A percentile compares a stretch with the other conserved stretches of the same genome.
phyloP scores from a whole-genome alignment of 2,888 invertebrate genomes.

The Ochropleura plecta region DNA sequence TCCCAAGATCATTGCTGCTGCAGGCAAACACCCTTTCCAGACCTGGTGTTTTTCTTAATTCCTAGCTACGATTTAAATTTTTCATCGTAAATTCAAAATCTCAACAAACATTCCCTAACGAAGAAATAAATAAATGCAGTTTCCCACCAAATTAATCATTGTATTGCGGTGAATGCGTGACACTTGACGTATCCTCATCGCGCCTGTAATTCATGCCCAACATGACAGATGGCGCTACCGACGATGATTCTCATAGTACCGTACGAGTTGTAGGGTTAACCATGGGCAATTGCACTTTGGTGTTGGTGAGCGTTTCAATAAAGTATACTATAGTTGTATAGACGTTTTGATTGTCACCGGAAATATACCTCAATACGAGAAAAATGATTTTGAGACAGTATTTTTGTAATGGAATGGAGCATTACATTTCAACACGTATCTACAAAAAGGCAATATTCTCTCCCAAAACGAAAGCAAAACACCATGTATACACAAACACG shows the following conservation, averaged over 20 bases:
- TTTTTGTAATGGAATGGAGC: neutral
- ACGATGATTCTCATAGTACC: slow-evolving; percentile 16
- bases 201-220: slow-evolving; percentile 35
- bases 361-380: neutral
- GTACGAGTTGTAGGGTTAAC: slow-evolving; percentile 16
- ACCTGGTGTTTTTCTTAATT: too few relatives aligned
- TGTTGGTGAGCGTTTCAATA: neutral
- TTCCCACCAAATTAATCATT: slow-evolving; percentile 43
- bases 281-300: neutral
- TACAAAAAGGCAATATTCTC: neutral
- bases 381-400: neutral
- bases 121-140: slow-evolving; percentile 40
- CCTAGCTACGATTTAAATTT: neutral
- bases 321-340: neutral
- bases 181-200: slow-evolving; percentile 37
- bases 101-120: neutral
- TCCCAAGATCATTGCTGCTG: neutral
- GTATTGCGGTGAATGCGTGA: slow-evolving; percentile 24
- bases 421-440: neutral
- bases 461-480: slow-evolving; percentile 12
- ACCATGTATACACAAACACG: slow-evolving; percentile 26
- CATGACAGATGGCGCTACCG: slow-evolving; percentile 46
- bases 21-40: neutral
- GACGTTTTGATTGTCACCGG: neutral
- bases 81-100: neutral